phyloP scores from a whole-genome alignment of 2,888 invertebrate species.

The Stegophylla sp. region DNA sequence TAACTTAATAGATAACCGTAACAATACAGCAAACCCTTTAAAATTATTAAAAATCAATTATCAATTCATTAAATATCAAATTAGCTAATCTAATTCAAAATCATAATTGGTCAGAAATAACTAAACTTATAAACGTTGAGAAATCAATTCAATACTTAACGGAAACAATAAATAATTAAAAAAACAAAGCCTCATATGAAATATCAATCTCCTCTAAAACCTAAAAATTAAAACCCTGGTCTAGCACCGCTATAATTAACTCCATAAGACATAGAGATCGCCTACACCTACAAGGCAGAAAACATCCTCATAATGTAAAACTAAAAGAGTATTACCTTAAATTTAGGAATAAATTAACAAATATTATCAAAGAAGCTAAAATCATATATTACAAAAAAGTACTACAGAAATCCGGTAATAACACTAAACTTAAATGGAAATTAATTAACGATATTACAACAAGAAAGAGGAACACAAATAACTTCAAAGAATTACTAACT shows the following conservation, averaged over 20 bases:
- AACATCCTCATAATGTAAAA: not conserved
- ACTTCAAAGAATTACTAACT: not conserved
- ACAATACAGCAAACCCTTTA: not conserved
- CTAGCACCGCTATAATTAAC: not conserved
- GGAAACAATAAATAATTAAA: not conserved
- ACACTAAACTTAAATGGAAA: constrained; percentile 1
- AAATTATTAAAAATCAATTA: not conserved
- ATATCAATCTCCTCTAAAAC: constrained; percentile 1
- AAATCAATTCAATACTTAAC: not conserved
- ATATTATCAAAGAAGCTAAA: not conserved
- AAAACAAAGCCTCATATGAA: constrained; percentile 6
- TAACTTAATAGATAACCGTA: not conserved
- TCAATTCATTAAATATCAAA: no score
- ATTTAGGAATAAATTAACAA: constrained; percentile 9
- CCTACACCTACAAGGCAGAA: constrained; percentile 13
- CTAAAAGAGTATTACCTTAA: not conserved
- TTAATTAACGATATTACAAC: not conserved
- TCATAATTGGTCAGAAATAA: not conserved
- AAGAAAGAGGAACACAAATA: not conserved
- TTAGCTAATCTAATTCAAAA: not conserved
- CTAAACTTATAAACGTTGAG: not conserved
- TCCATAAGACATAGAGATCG: constrained; percentile 1
- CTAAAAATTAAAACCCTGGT: constrained; percentile 18
- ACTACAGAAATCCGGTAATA: not conserved
- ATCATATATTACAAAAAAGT: not conserved